Conservation (phyloP, 2,113 vertebrate genomes). For the Dipodomys ordii region DNA sequence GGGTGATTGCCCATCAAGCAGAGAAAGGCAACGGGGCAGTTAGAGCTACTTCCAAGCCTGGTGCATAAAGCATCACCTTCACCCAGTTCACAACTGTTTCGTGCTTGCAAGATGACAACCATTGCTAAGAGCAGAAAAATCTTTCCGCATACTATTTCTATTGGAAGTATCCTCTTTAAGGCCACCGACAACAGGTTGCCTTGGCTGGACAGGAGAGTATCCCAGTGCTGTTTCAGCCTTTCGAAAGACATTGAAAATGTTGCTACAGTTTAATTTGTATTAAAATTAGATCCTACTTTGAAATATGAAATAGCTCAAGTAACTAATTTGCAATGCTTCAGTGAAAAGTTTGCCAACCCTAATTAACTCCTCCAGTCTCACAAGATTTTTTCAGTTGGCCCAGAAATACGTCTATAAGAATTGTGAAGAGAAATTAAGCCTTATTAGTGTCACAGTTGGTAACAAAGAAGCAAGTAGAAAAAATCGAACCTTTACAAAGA, state of each 20-base stretch:
- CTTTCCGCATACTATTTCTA: fast-evolving
- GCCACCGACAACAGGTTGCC: background rate
- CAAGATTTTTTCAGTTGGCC: conserved; percentile 24
- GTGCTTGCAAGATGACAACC: fast-evolving
- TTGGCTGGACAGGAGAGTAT: too few species aligned
- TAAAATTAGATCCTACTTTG: conserved; percentile 61
- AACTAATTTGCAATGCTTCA: conserved; percentile 53
- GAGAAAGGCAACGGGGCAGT: background rate
- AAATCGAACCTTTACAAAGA: conserved; percentile 40
- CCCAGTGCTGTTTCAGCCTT: background rate
- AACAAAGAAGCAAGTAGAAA: conserved; percentile 49
- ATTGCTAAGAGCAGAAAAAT: background rate
- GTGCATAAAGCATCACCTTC: fast-evolving
- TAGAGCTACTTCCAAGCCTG: background rate
- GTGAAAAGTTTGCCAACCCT: conserved; percentile 67
- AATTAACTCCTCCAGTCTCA: conserved; percentile 63
- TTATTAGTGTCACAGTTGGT: conserved; percentile 40
- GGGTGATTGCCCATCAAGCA: background rate
- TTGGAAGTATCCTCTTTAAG: too few species aligned
- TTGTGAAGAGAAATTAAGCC: conserved; percentile 52
- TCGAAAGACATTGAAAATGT: background rate
- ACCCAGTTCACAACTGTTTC: background rate
- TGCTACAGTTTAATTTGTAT: conserved; percentile 30
- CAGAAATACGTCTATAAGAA: conserved; percentile 62
- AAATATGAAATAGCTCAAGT: conserved; percentile 54